These are phyloP conservation scores for Phainopepla nitens DNA, from an alignment of 2,113 vertebrate species.

Conservation along the genomic window DNA sequence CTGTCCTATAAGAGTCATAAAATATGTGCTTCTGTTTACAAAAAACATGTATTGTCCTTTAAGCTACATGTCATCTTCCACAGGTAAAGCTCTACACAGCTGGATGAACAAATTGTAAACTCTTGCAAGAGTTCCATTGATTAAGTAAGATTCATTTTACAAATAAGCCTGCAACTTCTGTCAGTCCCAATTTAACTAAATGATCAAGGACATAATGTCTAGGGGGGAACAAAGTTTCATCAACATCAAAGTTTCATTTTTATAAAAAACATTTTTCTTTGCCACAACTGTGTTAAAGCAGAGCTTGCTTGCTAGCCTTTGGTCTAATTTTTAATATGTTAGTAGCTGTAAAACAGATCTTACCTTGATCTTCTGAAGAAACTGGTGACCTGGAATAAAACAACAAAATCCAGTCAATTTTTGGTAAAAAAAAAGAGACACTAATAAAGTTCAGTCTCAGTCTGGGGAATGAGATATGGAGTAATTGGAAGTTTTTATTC, in stretches of 20 bases:
- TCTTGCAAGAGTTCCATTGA: not conserved
- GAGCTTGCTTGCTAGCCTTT: not conserved
- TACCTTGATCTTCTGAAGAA: constrained; percentile 80
- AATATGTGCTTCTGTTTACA: not conserved
- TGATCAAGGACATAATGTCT: not conserved
- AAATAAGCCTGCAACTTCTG: not conserved
- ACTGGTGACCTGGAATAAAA: constrained; percentile 74
- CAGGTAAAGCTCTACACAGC: not conserved
- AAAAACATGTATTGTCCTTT: not conserved
- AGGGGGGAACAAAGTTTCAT: not conserved
- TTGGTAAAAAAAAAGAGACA: not conserved
- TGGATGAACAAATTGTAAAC: not conserved
- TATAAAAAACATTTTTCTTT: not conserved
- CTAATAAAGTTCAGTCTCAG: not conserved
- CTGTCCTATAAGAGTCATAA: not conserved
- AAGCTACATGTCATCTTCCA: not conserved
- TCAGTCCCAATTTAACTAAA: not conserved
- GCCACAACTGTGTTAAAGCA: not conserved
- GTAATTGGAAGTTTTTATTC: not conserved
- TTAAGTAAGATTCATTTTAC: not conserved
- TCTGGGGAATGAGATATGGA: not conserved
- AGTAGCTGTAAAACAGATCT: constrained; percentile 38
- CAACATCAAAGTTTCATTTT: not conserved
- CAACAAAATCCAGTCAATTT: constrained; percentile 65
- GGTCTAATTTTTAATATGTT: not conserved